These are phyloP conservation scores for Eremobia ochroleuca DNA, from an alignment of 2,888 invertebrate genomes.

Conservation along the genomic window DNA sequence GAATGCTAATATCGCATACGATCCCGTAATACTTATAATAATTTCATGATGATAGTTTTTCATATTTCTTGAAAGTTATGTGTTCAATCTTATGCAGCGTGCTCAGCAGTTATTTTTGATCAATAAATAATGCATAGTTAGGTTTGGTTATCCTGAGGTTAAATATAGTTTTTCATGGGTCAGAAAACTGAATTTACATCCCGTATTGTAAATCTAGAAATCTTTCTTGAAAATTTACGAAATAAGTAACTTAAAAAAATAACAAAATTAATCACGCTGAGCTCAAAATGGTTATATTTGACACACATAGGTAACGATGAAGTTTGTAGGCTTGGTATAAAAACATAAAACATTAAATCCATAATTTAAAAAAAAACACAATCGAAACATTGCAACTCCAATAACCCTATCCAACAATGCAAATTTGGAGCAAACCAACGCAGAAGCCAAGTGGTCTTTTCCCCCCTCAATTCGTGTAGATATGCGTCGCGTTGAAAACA, in stretches of 20 bases:
- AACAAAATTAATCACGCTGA: background rate
- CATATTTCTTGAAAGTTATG: slow-evolving; percentile 17
- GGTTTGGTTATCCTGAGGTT: background rate
- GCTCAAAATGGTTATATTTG: background rate
- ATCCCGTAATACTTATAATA: background rate
- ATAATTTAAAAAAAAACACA: background rate
- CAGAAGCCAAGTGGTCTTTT: background rate
- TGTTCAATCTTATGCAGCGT: background rate
- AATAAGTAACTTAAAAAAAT: background rate
- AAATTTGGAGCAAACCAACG: background rate
- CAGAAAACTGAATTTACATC: background rate
- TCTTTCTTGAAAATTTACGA: background rate
- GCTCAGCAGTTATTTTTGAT: background rate
- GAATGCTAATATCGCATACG: slow-evolving; percentile 6
- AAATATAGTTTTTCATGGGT: background rate
- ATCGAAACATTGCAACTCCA: background rate
- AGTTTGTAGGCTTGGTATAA: background rate
- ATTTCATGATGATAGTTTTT: slow-evolving; percentile 16
- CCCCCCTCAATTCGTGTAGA: background rate
- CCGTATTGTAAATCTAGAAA: background rate
- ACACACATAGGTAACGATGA: background rate
- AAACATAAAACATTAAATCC: background rate
- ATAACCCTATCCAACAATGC: background rate
- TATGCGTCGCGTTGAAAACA: slow-evolving; percentile 10
- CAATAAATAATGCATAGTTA: background rate